Base-by-base conservation (phyloP, 2,797 vertebrate genomes). In the Micromesistius poutassou region DNA sequence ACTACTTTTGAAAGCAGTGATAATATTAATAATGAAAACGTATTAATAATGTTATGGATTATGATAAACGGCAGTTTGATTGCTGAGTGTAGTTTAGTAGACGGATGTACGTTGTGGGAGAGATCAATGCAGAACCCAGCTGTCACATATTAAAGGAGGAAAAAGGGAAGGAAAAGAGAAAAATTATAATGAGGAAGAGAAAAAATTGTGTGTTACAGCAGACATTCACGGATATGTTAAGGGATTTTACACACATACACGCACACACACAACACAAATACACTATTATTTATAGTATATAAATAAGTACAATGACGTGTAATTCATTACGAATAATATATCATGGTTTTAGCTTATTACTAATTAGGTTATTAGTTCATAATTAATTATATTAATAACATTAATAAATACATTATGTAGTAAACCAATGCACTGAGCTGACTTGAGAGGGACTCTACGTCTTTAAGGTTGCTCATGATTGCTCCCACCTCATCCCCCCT, bases 361-460 rank as follows among this genome's bases (percentile, higher is more conserved):
- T 55, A 55, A 55, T 55, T 19, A 55, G 19, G 16, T 19, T 19
- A 55, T 55, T 55, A 12, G 16, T 55, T 12, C 3, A 55, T 55
- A 55, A 55, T 55, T 19, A 19, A 55, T 55, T 0, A 55, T 55
- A 55, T 55, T 19, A 19, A 22, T 22, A 22, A 5, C 16, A 22
- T 55, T 19, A 12, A 55, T 55, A 22, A 22, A 22, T 4, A 55
- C 16, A 55, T 19, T 22, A 5, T 55, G 6, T 19, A 22, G 46
- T 55, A 55, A 12, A 22, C 16, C 46, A 19, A 55, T 5, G 5
- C 46, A 55, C 46, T 55, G 16, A 55, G 46, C 16, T 5, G 50
- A 42, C 31, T 22, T 66, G 79, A 42, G 35, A 82, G 84, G 88
- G 87, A 90, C 78, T 76, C 80, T 55, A 5, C 13, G 40, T 42